phyloP scores from a whole-genome alignment of 2,113 vertebrate species.

The Lampris incognitus region DNA sequence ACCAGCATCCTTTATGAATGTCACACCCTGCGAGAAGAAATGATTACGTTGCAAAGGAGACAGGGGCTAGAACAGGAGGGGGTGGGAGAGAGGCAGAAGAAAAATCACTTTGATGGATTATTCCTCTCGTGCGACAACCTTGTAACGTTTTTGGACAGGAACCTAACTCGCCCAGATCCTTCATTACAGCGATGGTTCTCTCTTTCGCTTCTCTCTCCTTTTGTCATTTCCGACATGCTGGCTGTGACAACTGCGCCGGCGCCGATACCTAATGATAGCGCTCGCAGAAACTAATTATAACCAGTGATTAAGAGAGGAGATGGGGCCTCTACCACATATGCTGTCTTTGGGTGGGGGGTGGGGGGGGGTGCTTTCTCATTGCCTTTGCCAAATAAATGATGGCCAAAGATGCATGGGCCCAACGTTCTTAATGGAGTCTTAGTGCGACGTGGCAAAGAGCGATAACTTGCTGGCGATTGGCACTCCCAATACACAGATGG shows the following conservation, averaged over 20 bases:
- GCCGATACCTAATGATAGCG: conserved; percentile 70
- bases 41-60: conserved; percentile 85
- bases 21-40: conserved; percentile 83
- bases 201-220: conserved; percentile 51
- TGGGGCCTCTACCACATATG: conserved; percentile 59
- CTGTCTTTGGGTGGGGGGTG: conserved; percentile 60
- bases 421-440: conserved; percentile 65
- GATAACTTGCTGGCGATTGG: conserved; percentile 68
- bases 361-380: conserved; percentile 66
- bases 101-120: conserved; percentile 86
- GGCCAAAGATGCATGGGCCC: conserved; percentile 70
- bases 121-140: conserved; percentile 83
- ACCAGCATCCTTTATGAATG: conserved; percentile 83
- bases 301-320: conserved; percentile 72
- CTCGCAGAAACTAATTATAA: conserved; percentile 72
- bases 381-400: conserved; percentile 77
- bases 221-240: conserved; percentile 64
- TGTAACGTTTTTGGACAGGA: conserved; percentile 84
- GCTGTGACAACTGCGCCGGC: conserved; percentile 57
- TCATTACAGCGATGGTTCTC: conserved; percentile 55
- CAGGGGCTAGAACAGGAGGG: conserved; percentile 64
- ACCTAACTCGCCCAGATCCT: conserved; percentile 68
- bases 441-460: conserved; percentile 60
- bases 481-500: conserved; percentile 73
- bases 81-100: conserved; percentile 56